Conservation (phyloP, 2,797 vertebrate genomes). For the Onychomys leucogaster region DNA sequence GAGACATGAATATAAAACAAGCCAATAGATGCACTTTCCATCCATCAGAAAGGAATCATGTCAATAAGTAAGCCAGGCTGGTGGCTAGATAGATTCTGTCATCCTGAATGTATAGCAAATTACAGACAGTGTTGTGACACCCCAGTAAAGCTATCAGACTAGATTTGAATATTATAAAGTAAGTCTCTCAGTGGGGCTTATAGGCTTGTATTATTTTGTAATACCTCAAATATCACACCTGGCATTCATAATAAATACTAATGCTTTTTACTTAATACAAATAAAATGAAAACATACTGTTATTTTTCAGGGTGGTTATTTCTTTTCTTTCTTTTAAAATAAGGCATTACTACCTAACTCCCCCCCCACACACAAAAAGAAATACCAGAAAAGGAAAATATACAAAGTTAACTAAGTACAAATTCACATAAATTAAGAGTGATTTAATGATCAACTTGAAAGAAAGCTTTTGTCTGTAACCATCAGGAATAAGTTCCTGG, state of each 20-base stretch:
- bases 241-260: neutral
- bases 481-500: conserved; percentile 1
- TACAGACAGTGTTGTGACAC: neutral
- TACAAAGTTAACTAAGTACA: neutral
- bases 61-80: conserved; percentile 37
- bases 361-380: neutral
- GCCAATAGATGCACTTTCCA: neutral
- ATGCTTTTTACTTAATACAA: conserved; percentile 35
- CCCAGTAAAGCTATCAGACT: neutral
- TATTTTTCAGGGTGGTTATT: neutral
- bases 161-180: neutral
- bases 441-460: conserved; percentile 9
- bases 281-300: neutral
- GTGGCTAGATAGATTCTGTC: neutral
- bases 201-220: neutral
- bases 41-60: neutral
- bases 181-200: neutral
- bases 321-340: neutral
- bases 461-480: neutral
- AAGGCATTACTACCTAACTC: neutral
- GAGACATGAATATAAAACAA: neutral
- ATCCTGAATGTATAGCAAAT: neutral
- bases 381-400: conserved; percentile 37
- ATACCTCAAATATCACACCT: neutral
- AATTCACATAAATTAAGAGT: neutral